Percentiles rank a stretch among this genome's conserved stretches.
Evolutionary conservation across 1,140 invertebrate species (phyloP).

Genomic region (Nasonia vitripennis): DNA sequence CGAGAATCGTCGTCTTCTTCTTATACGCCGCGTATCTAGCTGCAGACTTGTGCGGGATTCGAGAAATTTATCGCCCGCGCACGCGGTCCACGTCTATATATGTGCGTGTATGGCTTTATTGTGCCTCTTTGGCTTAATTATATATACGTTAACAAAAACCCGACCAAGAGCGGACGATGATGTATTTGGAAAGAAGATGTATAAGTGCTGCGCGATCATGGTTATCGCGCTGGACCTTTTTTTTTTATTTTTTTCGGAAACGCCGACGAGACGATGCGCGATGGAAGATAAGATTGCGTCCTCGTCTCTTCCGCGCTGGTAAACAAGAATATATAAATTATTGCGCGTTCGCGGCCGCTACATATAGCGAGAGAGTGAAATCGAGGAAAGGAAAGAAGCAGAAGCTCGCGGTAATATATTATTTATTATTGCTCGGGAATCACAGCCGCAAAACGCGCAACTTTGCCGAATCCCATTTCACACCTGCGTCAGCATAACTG

Average conservation of each 20-base stretch:
- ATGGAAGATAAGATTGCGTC: too few species aligned
- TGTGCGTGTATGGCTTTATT: background rate
- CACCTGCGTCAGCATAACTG: slow-evolving; percentile 34
- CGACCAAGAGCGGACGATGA: too few species aligned
- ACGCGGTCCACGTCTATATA: background rate
- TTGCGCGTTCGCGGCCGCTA: too few species aligned
- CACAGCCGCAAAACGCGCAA: too few species aligned
- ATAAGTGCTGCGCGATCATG: background rate
- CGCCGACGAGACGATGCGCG: too few species aligned
- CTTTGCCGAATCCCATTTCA: slow-evolving; percentile 9
- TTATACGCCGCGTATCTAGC: background rate
- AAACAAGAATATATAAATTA: background rate
- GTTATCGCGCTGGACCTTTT: slow-evolving; percentile 4
- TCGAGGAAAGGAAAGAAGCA: background rate
- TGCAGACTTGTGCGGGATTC: slow-evolving; percentile 37
- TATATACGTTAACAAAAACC: too few species aligned
- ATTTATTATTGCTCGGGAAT: too few species aligned
- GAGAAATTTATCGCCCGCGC: slow-evolving; percentile 37
- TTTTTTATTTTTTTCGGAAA: background rate
- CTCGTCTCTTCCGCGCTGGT: too few species aligned
- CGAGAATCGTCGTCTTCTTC: slow-evolving; percentile 57
- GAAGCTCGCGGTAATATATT: too few species aligned
- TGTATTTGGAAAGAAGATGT: background rate
- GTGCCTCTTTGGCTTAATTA: too few species aligned
- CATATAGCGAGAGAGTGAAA: too few species aligned